phyloP scores from a whole-genome alignment of 2,888 invertebrate genomes.

The Argynnis bischoffii region DNA sequence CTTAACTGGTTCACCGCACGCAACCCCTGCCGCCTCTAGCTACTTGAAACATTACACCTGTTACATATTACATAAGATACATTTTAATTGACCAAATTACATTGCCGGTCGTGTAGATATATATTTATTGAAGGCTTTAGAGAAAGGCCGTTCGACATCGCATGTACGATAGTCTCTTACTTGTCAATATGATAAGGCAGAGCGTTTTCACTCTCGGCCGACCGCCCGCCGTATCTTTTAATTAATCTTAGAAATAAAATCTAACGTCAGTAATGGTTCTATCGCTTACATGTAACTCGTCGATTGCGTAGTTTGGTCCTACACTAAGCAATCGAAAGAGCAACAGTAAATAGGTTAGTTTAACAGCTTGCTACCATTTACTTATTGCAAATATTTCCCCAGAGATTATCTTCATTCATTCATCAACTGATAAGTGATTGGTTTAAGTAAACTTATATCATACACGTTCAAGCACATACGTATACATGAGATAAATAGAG shows the following conservation, averaged over 20 bases:
- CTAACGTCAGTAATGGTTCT: conserved; percentile 66
- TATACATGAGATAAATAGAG: too few relatives aligned
- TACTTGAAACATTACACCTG: conserved; percentile 71
- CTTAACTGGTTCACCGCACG: conserved; percentile 72
- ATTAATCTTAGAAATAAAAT: conserved; percentile 78
- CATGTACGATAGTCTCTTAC: conserved; percentile 48
- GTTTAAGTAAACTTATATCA: conserved; percentile 1
- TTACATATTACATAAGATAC: conserved; percentile 51
- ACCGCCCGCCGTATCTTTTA: conserved; percentile 70
- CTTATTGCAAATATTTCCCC: conserved; percentile 13
- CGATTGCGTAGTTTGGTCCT: conserved; percentile 54
- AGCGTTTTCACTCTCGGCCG: conserved; percentile 70
- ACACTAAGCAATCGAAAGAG: conserved; percentile 45
- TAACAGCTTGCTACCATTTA: conserved; percentile 21
- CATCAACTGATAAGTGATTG: not conserved
- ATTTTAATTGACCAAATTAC: conserved; percentile 49
- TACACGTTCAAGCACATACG: not conserved
- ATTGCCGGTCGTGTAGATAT: conserved; percentile 52
- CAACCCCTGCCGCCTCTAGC: conserved; percentile 70
- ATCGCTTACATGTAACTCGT: conserved; percentile 54
- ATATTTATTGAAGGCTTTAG: conserved; percentile 38
- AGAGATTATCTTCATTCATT: conserved; percentile 10
- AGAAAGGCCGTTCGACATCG: conserved; percentile 46
- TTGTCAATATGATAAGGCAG: conserved; percentile 55
- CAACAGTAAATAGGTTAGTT: conserved; percentile 31